Evolutionary conservation across 1,140 invertebrate genomes (phyloP), one percentile per base, ranked within the genome.

Genomic region (Phymorhynchus buccinoides): DNA sequence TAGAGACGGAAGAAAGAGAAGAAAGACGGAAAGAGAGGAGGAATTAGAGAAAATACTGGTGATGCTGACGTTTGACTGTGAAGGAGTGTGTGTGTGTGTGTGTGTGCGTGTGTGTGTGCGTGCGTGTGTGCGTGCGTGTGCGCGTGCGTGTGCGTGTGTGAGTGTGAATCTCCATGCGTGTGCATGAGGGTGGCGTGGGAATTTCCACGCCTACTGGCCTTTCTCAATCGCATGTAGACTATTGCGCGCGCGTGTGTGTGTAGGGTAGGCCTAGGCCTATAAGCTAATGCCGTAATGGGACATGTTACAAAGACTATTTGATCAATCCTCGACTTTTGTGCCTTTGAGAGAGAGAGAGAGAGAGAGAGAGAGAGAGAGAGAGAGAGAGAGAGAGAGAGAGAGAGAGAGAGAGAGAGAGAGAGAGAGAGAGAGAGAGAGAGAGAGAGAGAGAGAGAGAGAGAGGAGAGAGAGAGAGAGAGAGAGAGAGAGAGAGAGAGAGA

Each of bases 31-130:
- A 48, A 18, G 44, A 48, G 18, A 18, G 44, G 18, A 48, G 44
- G 44, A 48, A 48, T 6, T 6, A 48, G 18, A 18, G 44, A 48
- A 48, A n/a, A n/a, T n/a, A n/a, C n/a, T n/a, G n/a, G n/a, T n/a
- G n/a, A n/a, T 37, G 79, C 62, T 44, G 32, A 35, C 37, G 71
- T 75, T 30, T 75, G 71, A 37, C 30, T 75, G 71, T 75, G 71
- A 37, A 35, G 32, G 71, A 9, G 16, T 75, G 71, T 75, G 71
- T 75, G 71, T 75, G 71, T 75, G 71, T 75, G 71, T 75, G 71
- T 75, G 71, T 75, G 71, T 75, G 71, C 37, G 71, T 75, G 71
- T 75, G 71, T 75, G 71, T 75, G 71, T 75, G 71, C 37, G 71
- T 75, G 71, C 37, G 71, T 75, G 71, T 75, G 71, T 75, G 32